Percentiles rank a stretch among this genome's conserved stretches.
These are phyloP conservation scores for Anabacerthia variegaticeps DNA, from an alignment of 2,797 vertebrate species.

Conservation along the genomic window DNA sequence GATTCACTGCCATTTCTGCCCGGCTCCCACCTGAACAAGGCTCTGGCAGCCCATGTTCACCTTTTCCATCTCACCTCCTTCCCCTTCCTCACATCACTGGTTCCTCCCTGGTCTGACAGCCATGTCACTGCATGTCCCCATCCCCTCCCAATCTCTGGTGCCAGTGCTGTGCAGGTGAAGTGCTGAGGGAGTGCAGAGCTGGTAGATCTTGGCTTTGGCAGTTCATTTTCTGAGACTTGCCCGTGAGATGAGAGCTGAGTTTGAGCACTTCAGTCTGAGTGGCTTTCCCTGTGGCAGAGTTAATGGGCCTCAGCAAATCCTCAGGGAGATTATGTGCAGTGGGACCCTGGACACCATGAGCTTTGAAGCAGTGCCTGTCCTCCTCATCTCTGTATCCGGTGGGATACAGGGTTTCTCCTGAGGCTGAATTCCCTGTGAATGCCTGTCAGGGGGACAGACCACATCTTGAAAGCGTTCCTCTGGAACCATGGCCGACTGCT, in stretches of 20 bases:
- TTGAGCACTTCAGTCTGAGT: not conserved
- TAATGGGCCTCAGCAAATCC: not conserved
- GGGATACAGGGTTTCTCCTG: not conserved
- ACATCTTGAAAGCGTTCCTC: not conserved
- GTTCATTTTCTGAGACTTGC: not conserved
- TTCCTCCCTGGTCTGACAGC: not conserved
- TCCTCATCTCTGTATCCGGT: not conserved
- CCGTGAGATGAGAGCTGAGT: not conserved
- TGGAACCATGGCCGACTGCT: not conserved
- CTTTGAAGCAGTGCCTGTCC: not conserved
- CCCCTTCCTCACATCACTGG: not conserved
- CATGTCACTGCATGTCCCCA: not conserved
- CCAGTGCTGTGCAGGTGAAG: not conserved
- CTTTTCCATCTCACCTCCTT: not conserved
- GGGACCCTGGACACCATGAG: not conserved
- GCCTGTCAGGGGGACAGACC: not conserved
- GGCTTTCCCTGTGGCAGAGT: not conserved
- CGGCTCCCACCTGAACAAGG: not conserved
- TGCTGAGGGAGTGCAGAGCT: not conserved
- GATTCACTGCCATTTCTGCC: constrained; percentile 24
- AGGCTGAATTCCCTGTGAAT: not conserved
- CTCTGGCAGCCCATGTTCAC: not conserved
- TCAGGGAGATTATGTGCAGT: not conserved
- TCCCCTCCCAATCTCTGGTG: not conserved
- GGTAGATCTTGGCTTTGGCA: not conserved